Evolutionary conservation across 2,888 invertebrate genomes (phyloP).

Genomic region (Zygaena filipendulae): DNA sequence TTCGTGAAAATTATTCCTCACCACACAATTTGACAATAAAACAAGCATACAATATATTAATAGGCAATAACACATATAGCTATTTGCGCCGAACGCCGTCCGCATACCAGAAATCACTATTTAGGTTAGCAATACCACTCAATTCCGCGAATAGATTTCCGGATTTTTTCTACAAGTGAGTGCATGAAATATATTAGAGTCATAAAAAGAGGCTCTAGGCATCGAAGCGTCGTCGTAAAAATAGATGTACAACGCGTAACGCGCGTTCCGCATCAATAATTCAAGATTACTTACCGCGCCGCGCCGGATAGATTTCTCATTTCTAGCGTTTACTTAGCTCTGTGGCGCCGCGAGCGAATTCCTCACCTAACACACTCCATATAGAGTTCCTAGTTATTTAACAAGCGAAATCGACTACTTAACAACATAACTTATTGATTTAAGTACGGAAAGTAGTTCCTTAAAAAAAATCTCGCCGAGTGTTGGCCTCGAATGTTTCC

Average conservation of each 20-base stretch:
- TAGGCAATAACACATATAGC: no score
- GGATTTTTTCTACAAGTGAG: conserved; percentile 38
- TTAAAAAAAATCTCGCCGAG: no score
- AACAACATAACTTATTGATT: no score
- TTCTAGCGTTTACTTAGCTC: conserved; percentile 28
- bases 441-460: no score
- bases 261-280: conserved; percentile 54
- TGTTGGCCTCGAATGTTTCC: no score
- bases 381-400: neutral
- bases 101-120: conserved; percentile 37
- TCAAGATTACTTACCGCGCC: conserved; percentile 43
- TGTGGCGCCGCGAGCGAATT: conserved; percentile 5
- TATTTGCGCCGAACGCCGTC: conserved; percentile 39
- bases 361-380: neutral
- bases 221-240: conserved; percentile 44
- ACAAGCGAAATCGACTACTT: neutral
- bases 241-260: conserved; percentile 47
- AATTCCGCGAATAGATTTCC: conserved; percentile 41
- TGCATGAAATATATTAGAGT: conserved; percentile 50
- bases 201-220: conserved; percentile 51
- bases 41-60: no score
- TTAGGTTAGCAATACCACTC: conserved; percentile 43
- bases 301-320: conserved; percentile 29
- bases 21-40: no score
- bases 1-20: no score